Percentiles rank a stretch among this genome's conserved stretches.
phyloP scores from a whole-genome alignment of 2,113 vertebrate genomes.

The Ivindomyrus marchei region DNA sequence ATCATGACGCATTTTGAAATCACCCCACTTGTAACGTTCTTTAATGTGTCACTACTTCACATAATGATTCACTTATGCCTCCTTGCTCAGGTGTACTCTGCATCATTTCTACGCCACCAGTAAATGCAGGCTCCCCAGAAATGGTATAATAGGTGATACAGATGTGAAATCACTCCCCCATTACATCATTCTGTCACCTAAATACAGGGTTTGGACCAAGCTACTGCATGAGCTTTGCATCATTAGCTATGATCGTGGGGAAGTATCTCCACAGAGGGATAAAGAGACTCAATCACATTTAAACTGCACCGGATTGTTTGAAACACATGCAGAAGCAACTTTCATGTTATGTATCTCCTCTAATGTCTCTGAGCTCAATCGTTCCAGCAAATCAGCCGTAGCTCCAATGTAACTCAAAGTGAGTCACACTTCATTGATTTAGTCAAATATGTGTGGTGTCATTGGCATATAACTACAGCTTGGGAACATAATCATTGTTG shows the following conservation, averaged over 20 bases:
- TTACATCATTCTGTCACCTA: slow-evolving; percentile 23
- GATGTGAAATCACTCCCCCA: not conserved
- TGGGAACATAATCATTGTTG: not conserved
- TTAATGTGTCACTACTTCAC: slow-evolving; percentile 69
- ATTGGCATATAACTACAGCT: not conserved
- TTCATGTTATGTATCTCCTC: slow-evolving; percentile 32
- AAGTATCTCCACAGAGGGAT: slow-evolving; percentile 52
- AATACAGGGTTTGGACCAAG: slow-evolving; percentile 60
- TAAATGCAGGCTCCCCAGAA: slow-evolving; percentile 60
- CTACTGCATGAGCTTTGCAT: slow-evolving; percentile 71
- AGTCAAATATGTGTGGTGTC: not conserved
- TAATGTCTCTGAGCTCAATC: not conserved
- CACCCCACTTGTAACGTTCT: slow-evolving; percentile 49
- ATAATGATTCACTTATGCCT: slow-evolving; percentile 80
- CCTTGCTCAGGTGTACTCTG: slow-evolving; percentile 71
- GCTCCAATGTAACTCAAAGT: not conserved
- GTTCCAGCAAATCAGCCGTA: not conserved
- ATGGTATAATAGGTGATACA: slow-evolving; percentile 1
- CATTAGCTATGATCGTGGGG: slow-evolving; percentile 68
- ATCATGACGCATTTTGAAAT: slow-evolving; percentile 65
- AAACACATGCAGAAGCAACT: slow-evolving; percentile 62
- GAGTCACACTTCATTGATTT: not conserved
- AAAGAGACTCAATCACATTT: slow-evolving; percentile 60
- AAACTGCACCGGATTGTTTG: slow-evolving; percentile 61
- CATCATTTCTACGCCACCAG: slow-evolving; percentile 83